Evolutionary conservation across 2,113 vertebrate species (phyloP).

Genomic region (Malaclemys terrapin): DNA sequence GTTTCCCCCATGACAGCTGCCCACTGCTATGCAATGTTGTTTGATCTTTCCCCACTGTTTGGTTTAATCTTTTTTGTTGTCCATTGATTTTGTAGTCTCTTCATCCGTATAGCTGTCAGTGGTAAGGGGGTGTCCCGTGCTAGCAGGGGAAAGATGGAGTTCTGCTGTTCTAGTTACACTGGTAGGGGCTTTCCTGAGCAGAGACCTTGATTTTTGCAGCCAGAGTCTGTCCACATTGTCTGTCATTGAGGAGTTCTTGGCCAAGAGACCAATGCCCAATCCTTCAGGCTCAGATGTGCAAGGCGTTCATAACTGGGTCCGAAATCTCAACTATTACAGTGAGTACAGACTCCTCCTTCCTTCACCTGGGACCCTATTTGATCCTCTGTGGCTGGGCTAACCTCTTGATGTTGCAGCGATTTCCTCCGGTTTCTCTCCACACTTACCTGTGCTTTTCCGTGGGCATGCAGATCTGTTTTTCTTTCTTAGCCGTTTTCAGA

Average conservation of each 20-base stretch:
- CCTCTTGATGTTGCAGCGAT: neutral
- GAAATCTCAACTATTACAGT: slow-evolving; percentile 97
- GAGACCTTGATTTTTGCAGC: slow-evolving; percentile 78
- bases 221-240: slow-evolving; percentile 97
- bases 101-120: neutral
- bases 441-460: neutral
- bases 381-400: neutral
- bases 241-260: slow-evolving; percentile 97
- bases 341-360: slow-evolving; percentile 75
- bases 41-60: neutral
- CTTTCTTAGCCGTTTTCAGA: neutral
- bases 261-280: slow-evolving; percentile 87
- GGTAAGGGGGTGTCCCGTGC: neutral
- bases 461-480: neutral
- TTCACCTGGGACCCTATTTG: neutral
- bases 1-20: neutral
- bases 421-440: neutral
- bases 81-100: neutral
- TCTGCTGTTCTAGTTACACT: slow-evolving; percentile 1
- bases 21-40: neutral
- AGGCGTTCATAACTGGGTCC: slow-evolving; percentile 90
- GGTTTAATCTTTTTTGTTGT: neutral
- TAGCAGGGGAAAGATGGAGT: neutral
- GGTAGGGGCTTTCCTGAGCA: slow-evolving; percentile 34
- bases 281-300: slow-evolving; percentile 79